Conservation (phyloP, 2,113 vertebrate species). For the Alethe castanea region DNA sequence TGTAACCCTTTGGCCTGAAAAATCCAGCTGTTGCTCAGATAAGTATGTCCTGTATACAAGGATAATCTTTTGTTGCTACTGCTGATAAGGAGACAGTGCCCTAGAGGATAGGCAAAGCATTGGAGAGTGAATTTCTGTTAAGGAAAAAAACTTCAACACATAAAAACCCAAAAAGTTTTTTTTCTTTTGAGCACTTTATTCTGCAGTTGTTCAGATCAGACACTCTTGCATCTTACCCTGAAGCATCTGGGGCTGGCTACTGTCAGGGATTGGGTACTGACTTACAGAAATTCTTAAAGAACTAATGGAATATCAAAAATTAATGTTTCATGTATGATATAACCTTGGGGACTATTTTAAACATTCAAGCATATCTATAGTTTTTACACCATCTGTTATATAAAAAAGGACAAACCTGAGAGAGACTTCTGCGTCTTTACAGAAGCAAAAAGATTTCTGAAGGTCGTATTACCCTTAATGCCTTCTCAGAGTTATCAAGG, state of each 20-base stretch:
- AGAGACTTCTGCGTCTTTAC: not conserved
- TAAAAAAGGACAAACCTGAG: not conserved
- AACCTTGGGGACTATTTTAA: not conserved
- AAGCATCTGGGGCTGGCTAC: not conserved
- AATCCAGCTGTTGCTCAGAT: not conserved
- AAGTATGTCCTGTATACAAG: not conserved
- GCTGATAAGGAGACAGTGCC: not conserved
- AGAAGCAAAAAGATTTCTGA: not conserved
- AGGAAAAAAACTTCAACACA: not conserved
- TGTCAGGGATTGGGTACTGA: not conserved
- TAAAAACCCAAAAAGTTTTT: not conserved
- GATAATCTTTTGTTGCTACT: conserved; percentile 4
- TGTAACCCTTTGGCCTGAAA: not conserved
- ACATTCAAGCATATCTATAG: not conserved
- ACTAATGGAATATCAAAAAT: not conserved
- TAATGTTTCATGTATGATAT: not conserved
- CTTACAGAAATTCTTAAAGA: not conserved
- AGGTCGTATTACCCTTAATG: not conserved
- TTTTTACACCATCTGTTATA: not conserved
- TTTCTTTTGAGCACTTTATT: not conserved
- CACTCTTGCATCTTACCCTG: not conserved
- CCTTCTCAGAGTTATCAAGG: not conserved
- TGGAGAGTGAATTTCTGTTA: not conserved
- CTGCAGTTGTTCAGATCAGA: not conserved
- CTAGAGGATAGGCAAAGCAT: not conserved